phyloP scores from a whole-genome alignment of 2,888 invertebrate species.

The Nomada ruficornis region DNA sequence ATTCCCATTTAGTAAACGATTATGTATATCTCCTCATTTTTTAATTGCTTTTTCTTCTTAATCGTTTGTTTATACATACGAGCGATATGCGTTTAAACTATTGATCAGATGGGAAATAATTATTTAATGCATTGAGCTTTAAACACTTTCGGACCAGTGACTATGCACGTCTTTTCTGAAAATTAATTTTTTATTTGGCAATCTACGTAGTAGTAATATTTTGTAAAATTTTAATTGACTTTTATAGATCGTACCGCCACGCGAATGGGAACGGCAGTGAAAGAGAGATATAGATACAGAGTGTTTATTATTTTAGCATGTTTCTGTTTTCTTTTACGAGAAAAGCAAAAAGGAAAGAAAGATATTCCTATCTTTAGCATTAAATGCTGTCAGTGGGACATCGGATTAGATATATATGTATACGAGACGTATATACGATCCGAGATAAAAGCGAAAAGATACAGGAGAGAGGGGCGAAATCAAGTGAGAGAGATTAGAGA shows the following conservation, averaged over 20 bases:
- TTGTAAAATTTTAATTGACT: constrained; percentile 28
- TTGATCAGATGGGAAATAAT: background rate
- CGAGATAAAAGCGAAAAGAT: background rate
- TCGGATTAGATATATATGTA: constrained; percentile 9
- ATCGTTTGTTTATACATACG: background rate
- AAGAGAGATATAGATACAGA: constrained; percentile 2
- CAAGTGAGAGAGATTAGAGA: background rate
- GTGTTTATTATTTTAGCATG: constrained; percentile 62
- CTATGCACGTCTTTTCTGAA: constrained; percentile 33
- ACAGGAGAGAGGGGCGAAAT: background rate
- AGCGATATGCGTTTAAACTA: background rate
- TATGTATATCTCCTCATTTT: background rate
- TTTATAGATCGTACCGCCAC: constrained; percentile 14
- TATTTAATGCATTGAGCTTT: constrained; percentile 64
- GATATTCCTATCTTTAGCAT: constrained; percentile 62
- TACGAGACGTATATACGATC: constrained; percentile 23
- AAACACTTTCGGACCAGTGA: constrained; percentile 69
- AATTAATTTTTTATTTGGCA: constrained; percentile 50
- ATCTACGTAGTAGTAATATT: constrained; percentile 52
- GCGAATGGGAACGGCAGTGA: background rate
- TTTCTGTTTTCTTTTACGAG: constrained; percentile 41
- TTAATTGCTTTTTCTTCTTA: background rate
- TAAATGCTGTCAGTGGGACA: constrained; percentile 62
- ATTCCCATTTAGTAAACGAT: background rate
- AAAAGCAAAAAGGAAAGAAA: background rate